Base-by-base conservation (phyloP, 2,888 invertebrate genomes). In the Drosophila mettleri region DNA sequence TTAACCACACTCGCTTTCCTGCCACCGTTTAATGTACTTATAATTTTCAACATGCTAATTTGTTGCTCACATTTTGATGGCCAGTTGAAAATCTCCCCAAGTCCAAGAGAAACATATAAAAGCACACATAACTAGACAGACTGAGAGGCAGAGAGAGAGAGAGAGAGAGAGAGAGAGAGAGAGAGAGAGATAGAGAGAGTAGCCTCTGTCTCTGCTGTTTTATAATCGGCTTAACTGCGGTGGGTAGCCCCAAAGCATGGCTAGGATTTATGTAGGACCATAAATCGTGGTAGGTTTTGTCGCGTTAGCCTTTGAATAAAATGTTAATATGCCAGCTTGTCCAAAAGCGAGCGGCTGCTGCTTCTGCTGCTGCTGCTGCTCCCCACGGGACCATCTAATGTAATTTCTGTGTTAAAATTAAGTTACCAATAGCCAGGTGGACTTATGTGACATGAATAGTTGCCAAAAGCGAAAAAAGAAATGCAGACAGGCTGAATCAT, bases 191-290 rank as follows among this genome's bases (percentile, higher is more conserved):
- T 46, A 73, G 53, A 71, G 55, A 65, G 64, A 33, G 55, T 20
- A 12, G 24, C 45, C 51, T 67, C 69, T 52, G 69, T 41, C 48
- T 62, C 61, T 31, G 29, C 48, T n/a, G n/a, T 51, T 86, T 88
- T 76, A 78, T 89, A 90, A 89, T 81, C 89, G 75, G 89, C 80
- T 89, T 89, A 89, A 86, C 90, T 89, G 89, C 80, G 89, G 89
- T 89, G 85, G 89, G 89, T 87, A 87, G 83, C 62, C 80, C 52
- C 41, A 72, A 69, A 81, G 85, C 77, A 87, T 84, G 71, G 63
- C 69, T 77, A 73, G 72, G 86, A 84, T 87, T 87, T 84, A 87
- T 84, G 84, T 84, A 78, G 70, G 69, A 73, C 59, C 85, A 83
- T 83, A 84, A 84, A 83, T 83, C 87, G 87, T 80, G 59, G 70